Evolutionary conservation across 2,113 vertebrate species (phyloP), one percentile per base, ranked within the genome.

Genomic region (Uria aalge): DNA sequence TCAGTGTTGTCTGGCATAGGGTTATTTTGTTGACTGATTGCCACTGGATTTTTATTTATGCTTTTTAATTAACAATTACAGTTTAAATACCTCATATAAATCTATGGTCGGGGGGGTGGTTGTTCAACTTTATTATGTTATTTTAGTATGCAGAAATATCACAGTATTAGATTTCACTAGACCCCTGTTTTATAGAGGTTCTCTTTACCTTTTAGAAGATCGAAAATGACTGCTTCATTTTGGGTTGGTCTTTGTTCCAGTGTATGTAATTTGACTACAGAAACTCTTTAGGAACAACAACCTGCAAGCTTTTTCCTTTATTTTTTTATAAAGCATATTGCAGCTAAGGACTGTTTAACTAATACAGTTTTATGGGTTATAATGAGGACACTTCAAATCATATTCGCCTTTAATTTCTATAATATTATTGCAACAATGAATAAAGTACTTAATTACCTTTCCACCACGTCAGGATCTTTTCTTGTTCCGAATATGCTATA

Each of bases 41-140:
- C 80, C 52, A 23, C 38, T 79, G 48, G 71, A 59, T 90, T 97
- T 96, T 94, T 94, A 97, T 96, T 97, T 97, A 94, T 96, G 79
- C 72, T 76, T 97, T 97, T 96, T 97, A 96, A 96, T 97, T 96
- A 98, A 95, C 92, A 97, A 91, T 90, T 94, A 81, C 53, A 53
- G 74, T 96, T 96, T 91, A 97, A 97, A 76, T 94, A 86, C 89
- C 67, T 88, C 72, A 53, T 45, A 48, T 96, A 96, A 94, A 97
- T 90, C n/a, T 86, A 2, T 78, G 60, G 19, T 94, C 87, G 83
- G 64, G 8, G 81, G 71, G 66, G 30, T 63, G 48, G 50, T 89
- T 76, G 77, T 95, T 95, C 90, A 88, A 81, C 68, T 76, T 81
- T 76, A 81, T 94, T 75, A 81, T 86, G n/a, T 89, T 97, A 47